These are phyloP conservation scores for Girardinichthys multiradiatus DNA, from an alignment of 2,113 vertebrate genomes.

Conservation along the genomic window DNA sequence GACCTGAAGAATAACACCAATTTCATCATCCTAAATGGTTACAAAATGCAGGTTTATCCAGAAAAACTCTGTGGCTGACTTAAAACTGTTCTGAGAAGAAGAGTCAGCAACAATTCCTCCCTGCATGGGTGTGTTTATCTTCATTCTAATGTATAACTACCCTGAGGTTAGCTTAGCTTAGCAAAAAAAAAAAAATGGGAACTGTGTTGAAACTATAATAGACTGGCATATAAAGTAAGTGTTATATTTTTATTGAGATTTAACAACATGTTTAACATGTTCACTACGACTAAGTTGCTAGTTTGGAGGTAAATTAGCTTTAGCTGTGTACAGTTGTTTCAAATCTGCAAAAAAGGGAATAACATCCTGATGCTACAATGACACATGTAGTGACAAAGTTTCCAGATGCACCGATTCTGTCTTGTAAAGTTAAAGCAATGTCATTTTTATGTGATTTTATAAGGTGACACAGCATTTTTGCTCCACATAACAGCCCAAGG, in stretches of 20 bases:
- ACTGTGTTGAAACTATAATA: too few species aligned
- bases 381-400: slow-evolving; percentile 3
- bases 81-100: too few species aligned
- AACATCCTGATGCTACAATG: background rate
- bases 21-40: too few species aligned
- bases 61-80: too few species aligned
- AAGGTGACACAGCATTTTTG: slow-evolving; percentile 52
- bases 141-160: too few species aligned
- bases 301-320: background rate
- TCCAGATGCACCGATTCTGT: slow-evolving; percentile 15
- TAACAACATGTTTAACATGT: background rate
- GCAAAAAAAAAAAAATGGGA: too few species aligned
- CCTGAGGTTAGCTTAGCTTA: too few species aligned
- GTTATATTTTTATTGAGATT: background rate
- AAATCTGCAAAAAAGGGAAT: background rate
- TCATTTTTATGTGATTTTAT: slow-evolving; percentile 25
- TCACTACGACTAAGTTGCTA: background rate
- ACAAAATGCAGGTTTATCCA: too few species aligned
- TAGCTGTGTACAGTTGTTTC: background rate
- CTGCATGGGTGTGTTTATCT: too few species aligned
- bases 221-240: too few species aligned
- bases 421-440: slow-evolving; percentile 42
- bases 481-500: slow-evolving; percentile 43
- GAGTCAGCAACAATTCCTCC: too few species aligned
- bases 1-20: too few species aligned